Evolutionary conservation across 2,888 invertebrate species (phyloP).

Genomic region (Drosophila tanythrix): DNA sequence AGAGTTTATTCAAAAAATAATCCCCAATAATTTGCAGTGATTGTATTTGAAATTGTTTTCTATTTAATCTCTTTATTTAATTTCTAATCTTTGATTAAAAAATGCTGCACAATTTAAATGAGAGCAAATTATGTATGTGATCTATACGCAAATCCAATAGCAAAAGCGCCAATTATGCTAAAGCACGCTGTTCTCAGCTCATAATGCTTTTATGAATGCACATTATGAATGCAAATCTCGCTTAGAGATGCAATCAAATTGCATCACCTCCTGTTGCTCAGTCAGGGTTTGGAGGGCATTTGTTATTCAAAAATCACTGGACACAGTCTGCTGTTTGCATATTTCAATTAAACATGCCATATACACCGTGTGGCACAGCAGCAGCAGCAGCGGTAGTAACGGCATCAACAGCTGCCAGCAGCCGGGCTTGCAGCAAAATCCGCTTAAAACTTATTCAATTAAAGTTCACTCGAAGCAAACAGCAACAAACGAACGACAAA

Average conservation of each 20-base stretch:
- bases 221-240: slow-evolving; percentile 71
- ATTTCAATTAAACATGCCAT: slow-evolving; percentile 71
- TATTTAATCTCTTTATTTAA: neutral
- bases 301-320: slow-evolving; percentile 69
- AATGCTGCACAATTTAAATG: slow-evolving; percentile 12
- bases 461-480: slow-evolving; percentile 61
- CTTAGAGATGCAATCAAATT: slow-evolving; percentile 59
- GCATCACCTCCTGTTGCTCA: slow-evolving; percentile 56
- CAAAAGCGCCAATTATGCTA: slow-evolving; percentile 41
- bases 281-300: slow-evolving; percentile 27
- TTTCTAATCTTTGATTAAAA: neutral
- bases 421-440: slow-evolving; percentile 56
- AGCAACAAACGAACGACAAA: slow-evolving; percentile 61
- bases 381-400: neutral
- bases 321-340: slow-evolving; percentile 41
- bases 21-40: neutral
- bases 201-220: slow-evolving; percentile 57
- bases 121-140: slow-evolving; percentile 45
- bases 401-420: slow-evolving; percentile 30
- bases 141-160: slow-evolving; percentile 26
- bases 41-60: neutral
- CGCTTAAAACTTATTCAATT: slow-evolving; percentile 81
- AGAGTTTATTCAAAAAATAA: neutral
- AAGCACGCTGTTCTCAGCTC: slow-evolving; percentile 34
- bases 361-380: slow-evolving; percentile 51